Base-by-base conservation (phyloP, 2,113 vertebrate species). In the Tychaedon coryphoeus region DNA sequence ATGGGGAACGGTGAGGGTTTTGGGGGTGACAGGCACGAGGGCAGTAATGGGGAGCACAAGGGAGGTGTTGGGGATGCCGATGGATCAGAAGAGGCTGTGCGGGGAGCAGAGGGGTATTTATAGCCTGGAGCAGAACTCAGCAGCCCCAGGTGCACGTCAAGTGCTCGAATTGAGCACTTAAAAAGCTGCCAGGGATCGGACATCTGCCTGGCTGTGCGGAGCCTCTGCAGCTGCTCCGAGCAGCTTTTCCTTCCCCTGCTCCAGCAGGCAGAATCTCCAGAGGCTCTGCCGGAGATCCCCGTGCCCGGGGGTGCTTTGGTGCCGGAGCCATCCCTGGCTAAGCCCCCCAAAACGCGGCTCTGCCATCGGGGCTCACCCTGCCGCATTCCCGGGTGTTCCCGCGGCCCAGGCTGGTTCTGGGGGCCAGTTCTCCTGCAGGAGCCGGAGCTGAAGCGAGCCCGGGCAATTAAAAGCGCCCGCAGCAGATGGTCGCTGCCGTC, bases 401-500 rank as follows among this genome's bases (percentile, higher is more conserved):
- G 34, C 0, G 12, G 61, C 9, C 70, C 64, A 8, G 54, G 42
- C 34, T 31, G 89, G 23, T 45, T 88, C 86, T 57, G 57, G 67
- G 80, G 4, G 13, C 25, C 14, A 0, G 7, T 7, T 92, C 79
- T 93, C 79, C 29, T 34, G 79, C 53, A 33, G 76, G 18, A 90
- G 74, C 82, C 2, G 16, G 54, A 69, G 89, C 87, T 42, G 90
- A 29, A 29, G 45, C 0, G 57, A 92, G 87, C 69, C 74, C 57
- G 25, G 34, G 86, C 70, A n/a, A 73, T 80, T 47, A 10, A 53
- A 94, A 65, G 67, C 67, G 14, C 56, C 48, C 1, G 18, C 75
- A 28, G 82, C 86, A 97, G 94, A 95, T 96, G 95, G 91, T 83
- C 12, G 42, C 5, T 4, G 82, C 96, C 83, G 93, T 28, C 79